Conservation (phyloP, 2,888 invertebrate species). For the Nymphalis urticae region DNA sequence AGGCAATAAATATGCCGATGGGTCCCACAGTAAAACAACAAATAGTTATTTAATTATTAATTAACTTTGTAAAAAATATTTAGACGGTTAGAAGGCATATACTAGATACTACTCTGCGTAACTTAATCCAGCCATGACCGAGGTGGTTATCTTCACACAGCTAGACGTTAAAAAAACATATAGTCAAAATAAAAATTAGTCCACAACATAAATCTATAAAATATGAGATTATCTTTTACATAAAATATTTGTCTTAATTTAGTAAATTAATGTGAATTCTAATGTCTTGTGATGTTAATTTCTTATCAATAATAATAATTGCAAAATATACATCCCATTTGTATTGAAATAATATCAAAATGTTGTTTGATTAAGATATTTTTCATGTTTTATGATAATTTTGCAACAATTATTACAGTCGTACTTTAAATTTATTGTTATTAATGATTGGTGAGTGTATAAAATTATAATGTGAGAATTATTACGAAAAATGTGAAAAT, state of each 20-base stretch:
- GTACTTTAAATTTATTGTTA: not conserved
- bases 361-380: not conserved
- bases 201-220: conserved; percentile 8
- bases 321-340: conserved; percentile 12
- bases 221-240: conserved; percentile 9
- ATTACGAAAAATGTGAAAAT: not conserved
- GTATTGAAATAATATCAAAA: not conserved
- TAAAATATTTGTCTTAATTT: not conserved
- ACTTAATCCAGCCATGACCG: not conserved
- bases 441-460: no score
- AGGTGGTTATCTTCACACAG: no score
- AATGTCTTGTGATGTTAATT: conserved; percentile 7
- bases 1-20: no score
- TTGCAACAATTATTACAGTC: conserved; percentile 2
- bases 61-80: no score
- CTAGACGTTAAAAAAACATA: not conserved
- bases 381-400: not conserved
- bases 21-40: no score
- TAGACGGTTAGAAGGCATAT: no score
- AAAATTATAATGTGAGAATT: no score
- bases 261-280: not conserved
- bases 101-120: not conserved
- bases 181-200: not conserved
- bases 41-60: no score
- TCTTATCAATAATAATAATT: not conserved